Evolutionary conservation across 2,113 vertebrate species (phyloP).

Genomic region (Muntiacus muntjak): DNA sequence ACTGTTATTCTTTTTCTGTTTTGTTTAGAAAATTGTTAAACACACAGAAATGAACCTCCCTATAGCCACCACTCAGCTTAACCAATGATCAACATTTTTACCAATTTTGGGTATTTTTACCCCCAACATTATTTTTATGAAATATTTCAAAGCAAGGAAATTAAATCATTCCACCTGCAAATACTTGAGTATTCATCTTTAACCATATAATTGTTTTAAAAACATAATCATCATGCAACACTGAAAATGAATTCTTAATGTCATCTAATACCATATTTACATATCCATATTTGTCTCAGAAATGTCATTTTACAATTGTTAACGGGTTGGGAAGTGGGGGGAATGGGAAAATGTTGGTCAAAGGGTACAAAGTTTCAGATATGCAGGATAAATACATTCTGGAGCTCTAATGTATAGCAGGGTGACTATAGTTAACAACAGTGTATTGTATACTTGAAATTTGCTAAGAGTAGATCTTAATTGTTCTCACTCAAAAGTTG

Average conservation of each 20-base stretch:
- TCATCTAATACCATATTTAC: not conserved
- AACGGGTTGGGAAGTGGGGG: fast-evolving
- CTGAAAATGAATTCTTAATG: slow-evolving; percentile 11
- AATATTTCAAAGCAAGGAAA: slow-evolving; percentile 19
- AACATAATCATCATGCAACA: not conserved
- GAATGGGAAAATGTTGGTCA: not conserved
- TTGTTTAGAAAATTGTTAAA: not conserved
- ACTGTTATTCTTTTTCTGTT: not conserved
- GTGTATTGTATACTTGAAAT: not conserved
- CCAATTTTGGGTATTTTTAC: not conserved
- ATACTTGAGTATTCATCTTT: not conserved
- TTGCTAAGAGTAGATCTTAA: not conserved
- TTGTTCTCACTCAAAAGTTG: not conserved
- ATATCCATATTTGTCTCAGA: not conserved
- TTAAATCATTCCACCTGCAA: not conserved
- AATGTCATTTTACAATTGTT: not conserved
- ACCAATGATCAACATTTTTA: not conserved
- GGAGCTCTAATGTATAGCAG: not conserved
- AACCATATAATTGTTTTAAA: not conserved
- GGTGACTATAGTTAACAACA: not conserved
- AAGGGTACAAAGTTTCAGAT: not conserved
- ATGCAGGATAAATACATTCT: not conserved
- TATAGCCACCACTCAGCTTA: not conserved
- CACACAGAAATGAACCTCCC: not conserved
- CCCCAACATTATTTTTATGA: not conserved